These are phyloP conservation scores for Euzophera pinguis DNA, from an alignment of 2,888 invertebrate genomes.

Conservation along the genomic window DNA sequence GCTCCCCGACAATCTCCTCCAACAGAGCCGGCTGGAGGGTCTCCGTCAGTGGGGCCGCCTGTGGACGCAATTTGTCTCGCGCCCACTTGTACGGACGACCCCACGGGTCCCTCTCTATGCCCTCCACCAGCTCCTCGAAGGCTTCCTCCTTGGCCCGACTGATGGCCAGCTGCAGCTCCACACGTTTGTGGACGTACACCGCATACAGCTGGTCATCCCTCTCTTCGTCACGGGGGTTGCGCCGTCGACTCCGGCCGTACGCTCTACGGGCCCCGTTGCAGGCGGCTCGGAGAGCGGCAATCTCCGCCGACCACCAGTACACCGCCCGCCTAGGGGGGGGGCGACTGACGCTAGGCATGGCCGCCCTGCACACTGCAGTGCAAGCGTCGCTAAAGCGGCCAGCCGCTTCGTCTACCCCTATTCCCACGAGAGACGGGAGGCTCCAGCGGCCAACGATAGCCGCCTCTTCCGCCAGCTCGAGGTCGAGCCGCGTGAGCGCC, in stretches of 20 bases:
- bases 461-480: neutral
- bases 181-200: neutral
- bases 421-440: neutral
- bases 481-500: neutral
- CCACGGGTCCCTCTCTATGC: neutral
- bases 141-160: neutral
- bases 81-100: neutral
- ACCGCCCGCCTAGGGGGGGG: slow-evolving; percentile 3
- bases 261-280: slow-evolving; percentile 18
- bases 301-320: slow-evolving; percentile 22
- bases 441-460: neutral
- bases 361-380: neutral
- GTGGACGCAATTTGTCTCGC: neutral
- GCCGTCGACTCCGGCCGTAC: slow-evolving; percentile 12
- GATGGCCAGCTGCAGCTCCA: neutral
- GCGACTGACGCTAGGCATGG: neutral
- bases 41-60: neutral
- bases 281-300: slow-evolving; percentile 10
- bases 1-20: neutral
- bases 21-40: neutral
- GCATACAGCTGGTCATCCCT: neutral
- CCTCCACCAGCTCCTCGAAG: neutral
- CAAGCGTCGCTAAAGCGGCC: neutral
- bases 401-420: neutral
- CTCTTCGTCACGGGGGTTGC: neutral